A percentile compares a stretch with the other conserved stretches of the same genome.
phyloP scores from a whole-genome alignment of 2,797 vertebrate species.

The Hapalemur alaotrensis region DNA sequence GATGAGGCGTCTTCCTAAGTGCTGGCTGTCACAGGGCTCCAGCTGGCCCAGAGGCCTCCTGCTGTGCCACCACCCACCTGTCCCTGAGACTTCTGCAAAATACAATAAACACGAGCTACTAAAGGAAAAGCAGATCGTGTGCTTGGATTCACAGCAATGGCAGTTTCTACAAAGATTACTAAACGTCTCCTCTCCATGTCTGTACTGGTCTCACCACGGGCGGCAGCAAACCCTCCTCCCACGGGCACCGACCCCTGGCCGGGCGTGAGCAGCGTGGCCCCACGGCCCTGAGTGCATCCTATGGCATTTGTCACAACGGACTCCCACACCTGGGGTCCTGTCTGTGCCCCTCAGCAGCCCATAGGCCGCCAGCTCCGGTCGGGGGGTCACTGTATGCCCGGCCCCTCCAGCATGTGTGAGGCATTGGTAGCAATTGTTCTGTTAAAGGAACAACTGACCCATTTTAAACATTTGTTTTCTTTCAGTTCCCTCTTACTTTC shows the following conservation, averaged over 20 bases:
- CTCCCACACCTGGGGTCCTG: background rate
- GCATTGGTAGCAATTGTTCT: background rate
- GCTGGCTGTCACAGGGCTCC: too few relatives aligned
- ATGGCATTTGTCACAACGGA: too few relatives aligned
- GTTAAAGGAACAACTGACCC: background rate
- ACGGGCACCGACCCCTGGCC: too few relatives aligned
- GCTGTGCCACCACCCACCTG: background rate
- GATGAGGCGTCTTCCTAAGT: background rate
- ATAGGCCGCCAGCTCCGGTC: background rate
- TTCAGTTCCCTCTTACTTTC: background rate
- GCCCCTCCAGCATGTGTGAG: background rate
- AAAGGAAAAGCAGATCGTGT: fast-evolving
- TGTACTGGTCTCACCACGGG: background rate
- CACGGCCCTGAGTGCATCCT: fast-evolving
- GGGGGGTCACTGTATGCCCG: too few relatives aligned
- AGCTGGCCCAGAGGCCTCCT: background rate
- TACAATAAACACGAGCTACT: background rate
- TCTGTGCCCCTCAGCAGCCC: background rate
- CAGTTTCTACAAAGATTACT: fast-evolving
- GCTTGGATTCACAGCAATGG: background rate
- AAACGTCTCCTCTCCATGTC: fast-evolving
- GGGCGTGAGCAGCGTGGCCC: fast-evolving
- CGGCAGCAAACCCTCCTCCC: background rate
- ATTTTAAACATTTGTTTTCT: background rate
- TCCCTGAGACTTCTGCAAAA: background rate